phyloP scores from a whole-genome alignment of 2,888 invertebrate species.

The Suillia variegata region DNA sequence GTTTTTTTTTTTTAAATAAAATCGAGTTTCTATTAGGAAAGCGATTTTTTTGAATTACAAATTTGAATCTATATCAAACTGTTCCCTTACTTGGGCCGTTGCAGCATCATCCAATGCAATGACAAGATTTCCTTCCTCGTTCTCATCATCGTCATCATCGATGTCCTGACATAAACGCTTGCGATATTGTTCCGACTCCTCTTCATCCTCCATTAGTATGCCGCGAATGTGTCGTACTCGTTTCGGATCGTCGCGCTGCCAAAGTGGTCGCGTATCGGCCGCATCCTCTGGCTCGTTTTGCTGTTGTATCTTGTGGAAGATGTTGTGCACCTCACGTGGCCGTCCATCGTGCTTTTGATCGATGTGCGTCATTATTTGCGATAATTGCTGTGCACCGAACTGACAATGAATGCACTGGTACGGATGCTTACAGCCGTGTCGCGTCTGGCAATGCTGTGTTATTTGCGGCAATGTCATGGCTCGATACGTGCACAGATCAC shows the following conservation, averaged over 20 bases:
- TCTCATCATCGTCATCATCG: slow-evolving; percentile 25
- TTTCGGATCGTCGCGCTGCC: slow-evolving; percentile 65
- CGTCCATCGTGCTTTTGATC: slow-evolving; percentile 64
- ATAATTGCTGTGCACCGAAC: slow-evolving; percentile 65
- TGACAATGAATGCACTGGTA: slow-evolving; percentile 74
- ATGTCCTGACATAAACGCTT: slow-evolving; percentile 25
- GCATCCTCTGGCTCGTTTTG: slow-evolving; percentile 27
- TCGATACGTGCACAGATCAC: slow-evolving; percentile 27
- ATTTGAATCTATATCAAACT: too few species aligned
- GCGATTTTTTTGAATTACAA: too few species aligned
- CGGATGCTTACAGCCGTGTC: slow-evolving; percentile 71
- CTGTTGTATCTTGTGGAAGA: slow-evolving; percentile 32
- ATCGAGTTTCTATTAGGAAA: too few species aligned
- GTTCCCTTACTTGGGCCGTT: not conserved
- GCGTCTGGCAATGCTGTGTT: slow-evolving; percentile 27
- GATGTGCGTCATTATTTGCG: slow-evolving; percentile 68
- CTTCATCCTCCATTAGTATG: slow-evolving; percentile 66
- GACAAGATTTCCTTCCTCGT: slow-evolving; percentile 4
- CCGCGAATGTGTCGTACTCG: slow-evolving; percentile 67
- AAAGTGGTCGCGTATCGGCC: slow-evolving; percentile 61
- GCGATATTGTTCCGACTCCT: slow-evolving; percentile 34
- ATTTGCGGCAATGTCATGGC: slow-evolving; percentile 32
- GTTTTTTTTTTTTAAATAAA: too few species aligned
- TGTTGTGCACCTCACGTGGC: slow-evolving; percentile 36
- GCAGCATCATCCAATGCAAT: slow-evolving; percentile 24